phyloP scores from a whole-genome alignment of 2,113 vertebrate species.

The Capreolus pygargus region DNA sequence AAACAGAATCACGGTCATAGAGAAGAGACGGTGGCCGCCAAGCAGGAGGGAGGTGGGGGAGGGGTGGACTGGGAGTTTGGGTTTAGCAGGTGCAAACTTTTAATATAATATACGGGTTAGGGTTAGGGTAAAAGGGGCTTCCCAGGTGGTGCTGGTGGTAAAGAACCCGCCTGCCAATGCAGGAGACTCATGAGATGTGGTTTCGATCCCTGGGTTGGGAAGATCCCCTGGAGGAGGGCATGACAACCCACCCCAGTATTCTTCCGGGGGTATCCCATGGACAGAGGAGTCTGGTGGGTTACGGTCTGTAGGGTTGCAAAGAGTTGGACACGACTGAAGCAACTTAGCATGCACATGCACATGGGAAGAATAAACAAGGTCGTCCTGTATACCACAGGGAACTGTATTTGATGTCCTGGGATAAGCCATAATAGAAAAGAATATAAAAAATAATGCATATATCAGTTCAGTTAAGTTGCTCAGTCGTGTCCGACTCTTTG shows the following conservation, averaged over 20 bases:
- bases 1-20: neutral
- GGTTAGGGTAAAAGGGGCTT: neutral
- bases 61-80: neutral
- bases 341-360: fast-evolving
- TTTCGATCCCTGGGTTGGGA: neutral
- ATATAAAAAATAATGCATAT: neutral
- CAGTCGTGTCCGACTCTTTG: too few relatives aligned
- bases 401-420: neutral
- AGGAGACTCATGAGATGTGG: neutral
- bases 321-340: neutral
- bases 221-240: neutral
- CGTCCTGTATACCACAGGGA: neutral
- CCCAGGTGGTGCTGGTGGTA: neutral
- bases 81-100: neutral
- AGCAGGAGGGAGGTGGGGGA: neutral
- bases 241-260: neutral
- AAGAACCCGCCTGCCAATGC: neutral
- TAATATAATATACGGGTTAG: neutral
- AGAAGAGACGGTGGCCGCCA: neutral
- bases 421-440: neutral
- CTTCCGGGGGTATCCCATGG: neutral
- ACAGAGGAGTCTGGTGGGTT: neutral
- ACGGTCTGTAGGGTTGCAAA: neutral
- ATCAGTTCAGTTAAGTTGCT: too few relatives aligned
- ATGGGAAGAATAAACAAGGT: neutral